Percentiles rank a stretch among this genome's conserved stretches.
phyloP scores from a whole-genome alignment of 2,888 invertebrate species.

The Steinernema hermaphroditum region DNA sequence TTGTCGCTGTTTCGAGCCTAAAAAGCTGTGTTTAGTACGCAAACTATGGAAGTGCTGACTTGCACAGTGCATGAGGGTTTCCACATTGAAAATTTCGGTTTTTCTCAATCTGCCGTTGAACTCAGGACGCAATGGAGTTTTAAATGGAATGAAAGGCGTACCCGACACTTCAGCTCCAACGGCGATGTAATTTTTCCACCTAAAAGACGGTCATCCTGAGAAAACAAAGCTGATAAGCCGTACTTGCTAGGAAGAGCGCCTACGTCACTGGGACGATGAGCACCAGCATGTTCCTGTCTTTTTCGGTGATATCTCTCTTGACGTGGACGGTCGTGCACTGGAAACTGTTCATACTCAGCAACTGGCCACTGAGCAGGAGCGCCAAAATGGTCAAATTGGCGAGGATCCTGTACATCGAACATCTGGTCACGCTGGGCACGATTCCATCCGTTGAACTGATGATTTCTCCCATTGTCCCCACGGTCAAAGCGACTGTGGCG shows the following conservation, averaged over 20 bases:
- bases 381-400: too few relatives aligned
- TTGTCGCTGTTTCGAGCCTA: constrained; percentile 52
- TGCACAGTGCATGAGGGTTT: constrained; percentile 52
- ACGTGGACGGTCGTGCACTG: too few relatives aligned
- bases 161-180: constrained; percentile 74
- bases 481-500: too few relatives aligned
- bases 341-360: too few relatives aligned
- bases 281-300: not conserved
- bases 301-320: too few relatives aligned
- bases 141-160: constrained; percentile 77
- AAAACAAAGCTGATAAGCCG: not conserved
- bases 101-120: constrained; percentile 36
- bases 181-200: constrained; percentile 67
- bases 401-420: too few relatives aligned
- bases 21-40: too few relatives aligned
- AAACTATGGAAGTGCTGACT: not conserved
- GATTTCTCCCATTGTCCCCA: too few relatives aligned
- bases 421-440: too few relatives aligned
- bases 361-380: too few relatives aligned
- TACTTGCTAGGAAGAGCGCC: not conserved
- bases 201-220: constrained; percentile 51
- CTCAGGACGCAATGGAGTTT: constrained; percentile 73
- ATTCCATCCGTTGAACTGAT: too few relatives aligned
- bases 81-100: constrained; percentile 48
- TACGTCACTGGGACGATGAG: not conserved